Evolutionary conservation across 2,888 invertebrate genomes (phyloP), one percentile per base, ranked within the genome.

Genomic region (Cancer borealis): DNA sequence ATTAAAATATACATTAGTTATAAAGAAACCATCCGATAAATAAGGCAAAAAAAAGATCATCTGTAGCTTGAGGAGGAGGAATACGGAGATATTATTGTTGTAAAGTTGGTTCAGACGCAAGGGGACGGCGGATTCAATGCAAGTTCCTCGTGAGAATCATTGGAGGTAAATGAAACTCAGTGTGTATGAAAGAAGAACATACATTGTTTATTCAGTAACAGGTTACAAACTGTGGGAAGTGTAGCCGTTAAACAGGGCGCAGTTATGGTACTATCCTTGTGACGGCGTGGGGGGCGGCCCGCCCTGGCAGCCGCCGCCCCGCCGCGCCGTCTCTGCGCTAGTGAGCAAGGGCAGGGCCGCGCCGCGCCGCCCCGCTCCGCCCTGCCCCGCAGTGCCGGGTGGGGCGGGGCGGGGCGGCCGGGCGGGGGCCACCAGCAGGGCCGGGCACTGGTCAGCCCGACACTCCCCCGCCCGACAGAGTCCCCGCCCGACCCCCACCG

Each of bases 181-280:
- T 8, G 46, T 92, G 12, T 95, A 95, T 92, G 95, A 95, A 95
- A 95, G 94, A 94, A 93, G 95, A 95, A 95, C 95, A 95, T 95
- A 93, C 95, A 95, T 92, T 93, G 90, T 95, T 92, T 95, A 94
- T 95, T 94, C 93, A 93, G 94, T 95, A 94, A 94, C 94, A 94
- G 94, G 95, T 95, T 94, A 95, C 95, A 95, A 95, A 95, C 93
- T 95, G 94, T 95, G 93, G 95, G 95, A 93, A 94, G 92, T 95
- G 92, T 95, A 95, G 92, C 94, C 94, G 89, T 92, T 91, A 95
- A 93, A 94, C 93, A 94, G 91, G 94, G 93, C 94, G 92, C 92
- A 94, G 94, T 92, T 91, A 92, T 92, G 90, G 92, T 94, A 95
- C 94, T 93, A 95, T 91, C 93, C 66, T 93, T 54, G 60, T 92